These are phyloP conservation scores for Molossus molossus DNA, from an alignment of 2,797 vertebrate genomes.

Conservation along the genomic window DNA sequence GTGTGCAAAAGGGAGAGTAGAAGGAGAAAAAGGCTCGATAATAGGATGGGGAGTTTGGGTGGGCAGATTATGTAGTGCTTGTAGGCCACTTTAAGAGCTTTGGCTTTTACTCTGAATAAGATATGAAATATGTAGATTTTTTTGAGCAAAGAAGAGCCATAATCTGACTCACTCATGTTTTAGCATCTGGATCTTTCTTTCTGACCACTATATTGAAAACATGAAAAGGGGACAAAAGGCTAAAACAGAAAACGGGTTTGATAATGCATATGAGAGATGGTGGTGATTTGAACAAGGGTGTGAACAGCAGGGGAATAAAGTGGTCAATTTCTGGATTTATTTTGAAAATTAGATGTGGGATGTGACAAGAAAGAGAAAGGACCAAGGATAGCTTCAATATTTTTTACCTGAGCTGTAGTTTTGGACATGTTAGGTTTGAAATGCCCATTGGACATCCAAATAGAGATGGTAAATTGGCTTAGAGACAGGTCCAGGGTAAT, in stretches of 20 bases:
- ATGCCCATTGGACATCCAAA: neutral
- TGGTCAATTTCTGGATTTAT: neutral
- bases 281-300: neutral
- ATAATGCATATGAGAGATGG: neutral
- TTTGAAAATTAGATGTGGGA: slow-evolving; percentile 27
- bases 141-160: slow-evolving; percentile 14
- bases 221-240: neutral
- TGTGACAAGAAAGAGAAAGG: slow-evolving; percentile 28
- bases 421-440: slow-evolving; percentile 11
- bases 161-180: slow-evolving; percentile 24
- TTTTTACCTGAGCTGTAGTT: slow-evolving; percentile 55
- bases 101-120: slow-evolving; percentile 38
- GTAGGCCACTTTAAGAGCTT: neutral
- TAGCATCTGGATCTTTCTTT: slow-evolving; percentile 42
- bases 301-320: neutral
- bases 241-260: slow-evolving; percentile 39
- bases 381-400: neutral
- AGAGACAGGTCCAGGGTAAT: neutral
- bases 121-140: slow-evolving; percentile 19
- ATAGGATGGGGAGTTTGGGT: neutral
- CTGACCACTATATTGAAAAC: slow-evolving; percentile 15
- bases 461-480: neutral
- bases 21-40: neutral
- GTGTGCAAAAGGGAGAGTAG: neutral
- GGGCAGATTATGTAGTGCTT: neutral